Evolutionary conservation across 1,140 invertebrate species (phyloP).

Genomic region (Drosophila malerkotliana): DNA sequence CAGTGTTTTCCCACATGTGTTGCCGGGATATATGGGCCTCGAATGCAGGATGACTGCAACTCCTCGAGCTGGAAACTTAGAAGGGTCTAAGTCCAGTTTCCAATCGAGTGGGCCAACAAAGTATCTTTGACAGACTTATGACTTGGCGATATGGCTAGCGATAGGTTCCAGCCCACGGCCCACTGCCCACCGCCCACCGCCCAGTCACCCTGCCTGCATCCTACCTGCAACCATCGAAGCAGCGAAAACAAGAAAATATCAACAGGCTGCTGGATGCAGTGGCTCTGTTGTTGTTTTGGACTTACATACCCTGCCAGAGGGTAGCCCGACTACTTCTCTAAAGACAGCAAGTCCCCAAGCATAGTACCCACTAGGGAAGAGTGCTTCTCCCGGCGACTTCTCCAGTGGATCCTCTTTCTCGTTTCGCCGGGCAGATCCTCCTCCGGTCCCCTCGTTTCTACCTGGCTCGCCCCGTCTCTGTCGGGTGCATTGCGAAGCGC

Average conservation of each 20-base stretch:
- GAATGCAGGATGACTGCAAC: not conserved
- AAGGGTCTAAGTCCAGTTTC: too few relatives aligned
- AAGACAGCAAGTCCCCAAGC: not conserved
- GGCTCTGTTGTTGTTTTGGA: constrained; percentile 16
- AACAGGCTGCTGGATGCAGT: constrained; percentile 42
- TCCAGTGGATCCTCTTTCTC: too few relatives aligned
- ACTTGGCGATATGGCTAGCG: constrained; percentile 8
- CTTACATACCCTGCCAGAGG: constrained; percentile 4
- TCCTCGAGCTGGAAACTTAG: too few relatives aligned
- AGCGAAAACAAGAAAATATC: constrained; percentile 55
- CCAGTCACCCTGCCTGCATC: constrained; percentile 13
- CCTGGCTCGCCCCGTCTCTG: constrained; percentile 6
- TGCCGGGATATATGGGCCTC: not conserved
- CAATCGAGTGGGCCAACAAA: constrained; percentile 19
- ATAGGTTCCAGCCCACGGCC: constrained; percentile 28
- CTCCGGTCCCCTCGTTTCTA: constrained; percentile 3
- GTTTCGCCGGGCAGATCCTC: too few relatives aligned
- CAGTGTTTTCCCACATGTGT: not conserved
- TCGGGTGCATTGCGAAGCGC: constrained; percentile 23
- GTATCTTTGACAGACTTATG: constrained; percentile 37
- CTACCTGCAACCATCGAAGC: not conserved
- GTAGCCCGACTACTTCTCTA: not conserved
- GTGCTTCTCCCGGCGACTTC: not conserved
- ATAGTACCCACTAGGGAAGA: not conserved
- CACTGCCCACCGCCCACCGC: constrained; percentile 9